Base-by-base conservation (phyloP, 2,888 invertebrate species). In the Platycheirus albimanus region DNA sequence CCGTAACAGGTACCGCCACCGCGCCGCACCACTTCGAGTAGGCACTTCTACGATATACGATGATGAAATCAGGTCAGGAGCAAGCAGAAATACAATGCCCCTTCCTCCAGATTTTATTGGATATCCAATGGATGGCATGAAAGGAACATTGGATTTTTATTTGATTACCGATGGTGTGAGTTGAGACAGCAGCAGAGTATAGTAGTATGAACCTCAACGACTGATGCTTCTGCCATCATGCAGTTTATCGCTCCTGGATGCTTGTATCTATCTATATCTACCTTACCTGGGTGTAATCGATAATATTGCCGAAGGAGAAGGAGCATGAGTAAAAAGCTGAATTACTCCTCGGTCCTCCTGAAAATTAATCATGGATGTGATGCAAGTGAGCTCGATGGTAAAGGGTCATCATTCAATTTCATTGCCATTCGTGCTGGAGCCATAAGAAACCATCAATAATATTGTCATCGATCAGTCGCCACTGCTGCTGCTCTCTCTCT, bases 351-450 rank as follows among this genome's bases (percentile, higher is more conserved):
- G n/a, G n/a, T n/a, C n/a, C n/a, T 43, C 19, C 30, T 58, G 30
- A 61, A 71, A 71, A 71, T 81, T 66, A 76, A 81, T 81, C 66
- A 66, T 66, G 13, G 41, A 47, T 33, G 52, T 41, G 51, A 63
- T 30, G 20, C 19, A 51, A 36, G 36, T 38, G 36, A 7, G 54
- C 19, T 13, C 45, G 49, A 38, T 63, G 72, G 66, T 43, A 8
- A n/a, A 43, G 45, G 52, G 72, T 69, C 78, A 78, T 78, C 78
- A 74, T 72, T 83, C 83, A 83, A 83, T 74, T 78, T 69, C 78
- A 74, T 58, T 78, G 56, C 56, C 64, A 64, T 49, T 54, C 30
- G n/a, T 19, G 36, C 13, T 47, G 72, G 51, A 54, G 15, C 24
- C 10, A 30, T 67, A 51, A 38, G 15, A 69, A 81, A 63, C 64